Conservation (phyloP, 2,797 vertebrate genomes). For the Melanotaenia nigrans region DNA sequence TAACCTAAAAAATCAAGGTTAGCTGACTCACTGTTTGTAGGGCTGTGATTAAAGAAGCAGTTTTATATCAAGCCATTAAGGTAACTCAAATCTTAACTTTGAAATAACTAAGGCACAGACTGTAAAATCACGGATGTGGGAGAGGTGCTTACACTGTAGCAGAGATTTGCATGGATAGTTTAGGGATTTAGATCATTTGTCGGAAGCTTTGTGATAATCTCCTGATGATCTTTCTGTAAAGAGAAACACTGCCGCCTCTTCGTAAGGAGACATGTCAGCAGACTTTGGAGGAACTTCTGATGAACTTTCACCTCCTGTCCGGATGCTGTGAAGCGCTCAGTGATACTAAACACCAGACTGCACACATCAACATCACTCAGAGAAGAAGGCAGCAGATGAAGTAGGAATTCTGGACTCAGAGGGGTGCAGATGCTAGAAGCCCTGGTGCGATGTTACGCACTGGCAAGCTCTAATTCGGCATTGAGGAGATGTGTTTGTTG, state of each 20-base stretch:
- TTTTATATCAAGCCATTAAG: conserved; percentile 18
- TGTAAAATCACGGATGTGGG: conserved; percentile 19
- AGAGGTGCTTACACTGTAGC: conserved; percentile 10
- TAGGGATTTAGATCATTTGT: conserved; percentile 28
- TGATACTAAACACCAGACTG: conserved; percentile 40
- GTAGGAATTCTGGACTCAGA: conserved; percentile 8
- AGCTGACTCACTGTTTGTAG: conserved; percentile 7
- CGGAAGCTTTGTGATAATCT: conserved; percentile 28
- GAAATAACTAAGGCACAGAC: not conserved
- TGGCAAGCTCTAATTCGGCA: not conserved
- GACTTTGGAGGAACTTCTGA: conserved; percentile 25
- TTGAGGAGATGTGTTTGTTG: not conserved
- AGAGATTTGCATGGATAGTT: conserved; percentile 23
- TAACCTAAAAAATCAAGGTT: not conserved
- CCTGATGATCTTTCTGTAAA: conserved; percentile 18
- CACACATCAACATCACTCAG: conserved; percentile 26
- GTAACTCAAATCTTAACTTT: conserved; percentile 11
- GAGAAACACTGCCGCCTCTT: conserved; percentile 16
- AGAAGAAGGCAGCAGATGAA: conserved; percentile 14
- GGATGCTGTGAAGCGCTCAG: conserved; percentile 20
- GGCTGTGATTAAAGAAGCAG: not conserved
- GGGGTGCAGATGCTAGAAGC: conserved; percentile 23
- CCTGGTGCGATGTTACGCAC: conserved; percentile 1
- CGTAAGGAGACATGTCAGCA: conserved; percentile 8
- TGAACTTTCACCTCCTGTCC: conserved; percentile 33